Base-by-base conservation (phyloP, 2,113 vertebrate genomes). In the Hemibagrus wyckioides region DNA sequence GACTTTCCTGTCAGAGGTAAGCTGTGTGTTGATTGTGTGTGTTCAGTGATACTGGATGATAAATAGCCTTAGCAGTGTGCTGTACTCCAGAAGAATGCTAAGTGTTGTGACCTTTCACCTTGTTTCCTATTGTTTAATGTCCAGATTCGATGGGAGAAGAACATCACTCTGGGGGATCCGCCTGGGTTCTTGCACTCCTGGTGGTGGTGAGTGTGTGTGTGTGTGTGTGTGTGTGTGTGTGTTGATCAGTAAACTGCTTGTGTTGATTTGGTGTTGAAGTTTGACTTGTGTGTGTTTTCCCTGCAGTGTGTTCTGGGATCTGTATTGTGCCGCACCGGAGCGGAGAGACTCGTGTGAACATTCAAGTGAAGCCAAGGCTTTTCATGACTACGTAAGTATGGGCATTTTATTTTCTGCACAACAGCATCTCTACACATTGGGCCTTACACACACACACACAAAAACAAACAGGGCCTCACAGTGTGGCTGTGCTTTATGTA, bases 301-400 rank as follows among this genome's bases (percentile, higher is more conserved):
- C n/a, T 88, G 82, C 95, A 99, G 98, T 89, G 98, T 99, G 91
- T 99, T 99, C 93, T 99, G 98, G 98, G 98, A 99, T 96, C 96
- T 99, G 92, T 99, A 99, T 96, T 99, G 98, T 93, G 98, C 98
- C 83, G 98, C 98, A 90, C 98, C 98, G 50, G 98, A 99, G 95
- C 97, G 98, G 92, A 95, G 98, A 95, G 98, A 99, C 94, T 97
- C 98, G 94, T 99, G 98, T 95, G 98, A 99, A 95, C 98, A 99
- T 94, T 99, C 98, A 90, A 99, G 98, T 87, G 98, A 99, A 97
- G 98, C 98, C 14, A 99, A 99, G 95, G 98, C 98, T 94, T 99
- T 99, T 96, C 98, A 99, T 94, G 98, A 99, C 96, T 99, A 99
- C 11, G 98, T 99, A 96, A 99, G 98, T 99, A 39, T 71, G 19